Conservation (phyloP, 2,797 vertebrate species). For the Argentina silus region DNA sequence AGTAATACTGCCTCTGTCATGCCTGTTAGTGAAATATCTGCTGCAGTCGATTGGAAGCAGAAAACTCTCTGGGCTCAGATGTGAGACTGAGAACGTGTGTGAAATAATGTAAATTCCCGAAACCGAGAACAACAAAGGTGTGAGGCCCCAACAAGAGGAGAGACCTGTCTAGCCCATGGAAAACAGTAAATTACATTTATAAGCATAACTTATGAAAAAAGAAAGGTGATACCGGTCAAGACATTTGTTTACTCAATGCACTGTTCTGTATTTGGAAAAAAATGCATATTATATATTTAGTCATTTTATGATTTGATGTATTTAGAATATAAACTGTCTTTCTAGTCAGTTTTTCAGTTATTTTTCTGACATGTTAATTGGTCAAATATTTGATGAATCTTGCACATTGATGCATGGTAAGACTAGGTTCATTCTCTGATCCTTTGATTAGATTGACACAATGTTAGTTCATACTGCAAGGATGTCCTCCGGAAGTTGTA, state of each 20-base stretch:
- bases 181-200: conserved; percentile 19
- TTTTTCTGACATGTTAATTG: too few relatives aligned
- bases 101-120: conserved; percentile 67
- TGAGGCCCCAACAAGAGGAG: conserved; percentile 46
- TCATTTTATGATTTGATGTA: too few relatives aligned
- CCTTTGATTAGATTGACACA: too few relatives aligned
- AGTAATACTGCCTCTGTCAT: conserved; percentile 69
- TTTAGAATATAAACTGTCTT: too few relatives aligned
- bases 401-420: too few relatives aligned
- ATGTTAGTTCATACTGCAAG: too few relatives aligned
- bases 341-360: too few relatives aligned
- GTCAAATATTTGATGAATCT: too few relatives aligned
- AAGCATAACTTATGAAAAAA: not conserved
- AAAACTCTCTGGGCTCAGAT: conserved; percentile 37
- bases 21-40: conserved; percentile 72
- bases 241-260: not conserved
- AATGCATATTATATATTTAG: not conserved
- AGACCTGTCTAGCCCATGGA: conserved; percentile 28
- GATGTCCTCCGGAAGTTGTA: too few relatives aligned
- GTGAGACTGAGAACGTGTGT: conserved; percentile 48
- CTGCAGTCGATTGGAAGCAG: conserved; percentile 55
- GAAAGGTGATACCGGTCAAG: not conserved
- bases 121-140: conserved; percentile 54
- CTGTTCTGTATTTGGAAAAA: not conserved
- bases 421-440: too few relatives aligned